Evolutionary conservation across 2,113 vertebrate genomes (phyloP), one percentile per base, ranked within the genome.

Genomic region (Gambusia affinis): DNA sequence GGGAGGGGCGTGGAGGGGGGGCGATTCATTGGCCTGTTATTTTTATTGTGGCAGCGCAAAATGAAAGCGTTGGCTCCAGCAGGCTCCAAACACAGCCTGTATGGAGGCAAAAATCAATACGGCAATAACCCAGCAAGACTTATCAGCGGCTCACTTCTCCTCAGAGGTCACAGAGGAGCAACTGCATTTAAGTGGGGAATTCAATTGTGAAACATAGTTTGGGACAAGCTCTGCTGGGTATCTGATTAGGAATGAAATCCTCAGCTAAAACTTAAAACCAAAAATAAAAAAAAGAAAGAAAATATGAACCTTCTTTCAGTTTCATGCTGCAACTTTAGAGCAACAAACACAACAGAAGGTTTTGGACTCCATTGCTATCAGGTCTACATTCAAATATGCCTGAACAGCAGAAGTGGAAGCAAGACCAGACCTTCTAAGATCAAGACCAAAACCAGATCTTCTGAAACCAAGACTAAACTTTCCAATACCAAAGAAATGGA

Each of bases 21-120:
- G 89, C 80, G 88, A 93, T 95, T 95, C 92, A 94, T 88, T 90
- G 91, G 90, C 84, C 90, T 92, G 91, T 95, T 95, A 94, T 94
- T 94, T 94, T 95, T 94, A 94, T 95, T 90, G 94, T 93, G 84
- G 91, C 88, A 79, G 85, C 72, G 86, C 92, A 93, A 94, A 95
- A 95, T 95, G 95, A 95, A 94, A 94, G 90, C 83, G 80, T 88
- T 78, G 87, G 89, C 91, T 92, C 67, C 42, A 73, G 89, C 67
- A 83, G 90, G 87, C 80, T 87, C 86, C 86, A 67, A 82, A 83
- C 83, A 62, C 78, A 88, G 87, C 80, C 82, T 60, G 88, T 87
- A 92, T 80, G 80, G 86, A 92, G 86, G 85, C 84, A 86, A 95
- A 95, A 95, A 95, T 95, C 95, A 95, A 95, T 95, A 95, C 85